Evolutionary conservation across 2,797 vertebrate species (phyloP).

Genomic region (Xiphophorus birchmanni): DNA sequence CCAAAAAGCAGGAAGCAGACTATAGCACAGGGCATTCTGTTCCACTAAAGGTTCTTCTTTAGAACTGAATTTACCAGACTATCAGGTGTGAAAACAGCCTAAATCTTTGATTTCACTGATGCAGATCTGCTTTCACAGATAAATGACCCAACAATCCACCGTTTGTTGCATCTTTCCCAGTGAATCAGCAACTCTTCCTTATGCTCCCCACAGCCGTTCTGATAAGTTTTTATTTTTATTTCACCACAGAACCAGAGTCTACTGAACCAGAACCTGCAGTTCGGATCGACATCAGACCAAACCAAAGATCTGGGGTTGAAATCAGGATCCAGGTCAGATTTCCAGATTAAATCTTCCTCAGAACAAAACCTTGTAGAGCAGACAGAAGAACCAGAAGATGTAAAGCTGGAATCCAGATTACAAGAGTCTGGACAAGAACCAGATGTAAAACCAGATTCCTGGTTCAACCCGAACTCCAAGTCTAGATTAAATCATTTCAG

Average conservation of each 20-base stretch:
- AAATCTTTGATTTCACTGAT: not conserved
- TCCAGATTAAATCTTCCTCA: not conserved
- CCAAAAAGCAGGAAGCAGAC: too few species aligned
- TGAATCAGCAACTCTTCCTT: not conserved
- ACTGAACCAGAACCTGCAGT: slow-evolving; percentile 50
- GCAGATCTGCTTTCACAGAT: not conserved
- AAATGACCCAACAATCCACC: not conserved
- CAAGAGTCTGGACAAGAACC: slow-evolving; percentile 7
- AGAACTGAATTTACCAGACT: too few species aligned
- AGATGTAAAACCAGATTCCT: not conserved
- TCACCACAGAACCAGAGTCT: slow-evolving; percentile 80
- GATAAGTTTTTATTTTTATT: not conserved
- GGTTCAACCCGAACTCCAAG: not conserved
- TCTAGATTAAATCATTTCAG: slow-evolving; percentile 22
- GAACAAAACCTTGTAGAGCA: not conserved
- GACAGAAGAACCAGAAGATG: not conserved
- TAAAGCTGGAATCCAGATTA: slow-evolving; percentile 1
- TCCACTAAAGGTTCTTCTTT: too few species aligned
- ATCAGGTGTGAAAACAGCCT: too few species aligned
- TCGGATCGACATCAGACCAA: not conserved
- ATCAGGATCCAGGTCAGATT: not conserved
- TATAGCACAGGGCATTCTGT: too few species aligned
- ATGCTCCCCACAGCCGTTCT: not conserved
- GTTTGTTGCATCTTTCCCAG: not conserved
- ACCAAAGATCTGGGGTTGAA: slow-evolving; percentile 37